Percentiles rank a stretch among this genome's conserved stretches.
These are phyloP conservation scores for Zaprionus africanus DNA, from an alignment of 1,140 invertebrate species.

Conservation along the genomic window DNA sequence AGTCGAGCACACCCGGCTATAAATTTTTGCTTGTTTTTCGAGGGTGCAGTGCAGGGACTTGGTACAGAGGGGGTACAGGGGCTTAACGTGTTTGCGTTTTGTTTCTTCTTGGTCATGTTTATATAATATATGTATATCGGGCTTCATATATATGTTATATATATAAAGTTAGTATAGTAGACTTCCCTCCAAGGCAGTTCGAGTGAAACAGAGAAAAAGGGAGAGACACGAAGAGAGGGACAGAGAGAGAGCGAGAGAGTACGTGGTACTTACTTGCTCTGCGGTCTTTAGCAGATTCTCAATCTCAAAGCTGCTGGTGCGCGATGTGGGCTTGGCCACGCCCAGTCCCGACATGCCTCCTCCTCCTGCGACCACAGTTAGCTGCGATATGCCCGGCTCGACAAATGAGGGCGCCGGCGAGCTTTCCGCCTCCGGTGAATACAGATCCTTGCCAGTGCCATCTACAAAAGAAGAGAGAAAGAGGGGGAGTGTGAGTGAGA, in stretches of 20 bases:
- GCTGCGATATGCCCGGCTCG: conserved; percentile 67
- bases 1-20: not conserved
- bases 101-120: conserved; percentile 50
- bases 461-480: conserved; percentile 47
- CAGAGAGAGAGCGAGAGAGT: not conserved
- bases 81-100: conserved; percentile 66
- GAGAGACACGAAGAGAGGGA: not conserved
- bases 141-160: conserved; percentile 6
- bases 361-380: conserved; percentile 43
- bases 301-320: conserved; percentile 95
- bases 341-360: conserved; percentile 63
- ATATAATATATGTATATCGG: conserved; percentile 27
- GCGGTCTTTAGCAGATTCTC: conserved; percentile 93
- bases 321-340: conserved; percentile 88
- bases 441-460: conserved; percentile 87
- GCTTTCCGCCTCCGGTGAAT: conserved; percentile 88
- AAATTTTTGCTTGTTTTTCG: not conserved
- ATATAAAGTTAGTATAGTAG: not conserved
- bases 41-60: conserved; percentile 4
- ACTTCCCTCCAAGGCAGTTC: not conserved
- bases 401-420: conserved; percentile 85
- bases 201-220: conserved; percentile 6
- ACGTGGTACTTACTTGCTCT: conserved; percentile 85
- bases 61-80: conserved; percentile 22
- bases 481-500: conserved; percentile 23